These are phyloP conservation scores for Mycetomoellerius zeteki DNA, from an alignment of 1,140 invertebrate species.

Conservation along the genomic window DNA sequence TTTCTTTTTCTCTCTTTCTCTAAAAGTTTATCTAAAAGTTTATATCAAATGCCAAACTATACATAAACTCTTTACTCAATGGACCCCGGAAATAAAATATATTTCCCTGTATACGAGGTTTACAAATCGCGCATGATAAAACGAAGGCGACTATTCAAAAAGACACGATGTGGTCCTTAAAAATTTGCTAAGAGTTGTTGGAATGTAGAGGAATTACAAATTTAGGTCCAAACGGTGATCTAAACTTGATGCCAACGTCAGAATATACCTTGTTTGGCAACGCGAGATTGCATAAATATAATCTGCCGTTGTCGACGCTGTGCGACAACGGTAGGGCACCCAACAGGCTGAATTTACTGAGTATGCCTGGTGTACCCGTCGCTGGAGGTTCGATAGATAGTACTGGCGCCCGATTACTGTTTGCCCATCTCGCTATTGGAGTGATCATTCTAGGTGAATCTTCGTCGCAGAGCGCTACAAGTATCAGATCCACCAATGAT, in stretches of 20 bases:
- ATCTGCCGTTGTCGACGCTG: conserved; percentile 91
- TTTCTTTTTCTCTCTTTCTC: neutral
- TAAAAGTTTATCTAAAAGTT: conserved; percentile 48
- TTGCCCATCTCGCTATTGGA: conserved; percentile 89
- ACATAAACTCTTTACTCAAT: conserved; percentile 41
- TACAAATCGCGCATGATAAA: conserved; percentile 34
- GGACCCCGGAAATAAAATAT: conserved; percentile 23
- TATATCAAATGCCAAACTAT: conserved; percentile 63
- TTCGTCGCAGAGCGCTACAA: conserved; percentile 89
- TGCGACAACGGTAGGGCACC: conserved; percentile 92
- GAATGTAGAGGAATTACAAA: conserved; percentile 95
- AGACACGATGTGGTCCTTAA: conserved; percentile 52
- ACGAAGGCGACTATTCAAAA: conserved; percentile 44
- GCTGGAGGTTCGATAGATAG: conserved; percentile 94
- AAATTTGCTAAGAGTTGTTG: conserved; percentile 86
- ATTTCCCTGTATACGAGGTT: conserved; percentile 24
- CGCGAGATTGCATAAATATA: conserved; percentile 95
- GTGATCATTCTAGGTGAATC: conserved; percentile 83
- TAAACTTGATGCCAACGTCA: conserved; percentile 93
- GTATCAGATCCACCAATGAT: conserved; percentile 90
- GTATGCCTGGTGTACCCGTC: conserved; percentile 89
- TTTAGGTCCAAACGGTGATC: conserved; percentile 95
- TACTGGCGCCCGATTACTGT: conserved; percentile 92
- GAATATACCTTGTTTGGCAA: conserved; percentile 93
- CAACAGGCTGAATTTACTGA: conserved; percentile 92